Conservation (phyloP, 2,113 vertebrate species). For the Gnathonemus longibarbis region DNA sequence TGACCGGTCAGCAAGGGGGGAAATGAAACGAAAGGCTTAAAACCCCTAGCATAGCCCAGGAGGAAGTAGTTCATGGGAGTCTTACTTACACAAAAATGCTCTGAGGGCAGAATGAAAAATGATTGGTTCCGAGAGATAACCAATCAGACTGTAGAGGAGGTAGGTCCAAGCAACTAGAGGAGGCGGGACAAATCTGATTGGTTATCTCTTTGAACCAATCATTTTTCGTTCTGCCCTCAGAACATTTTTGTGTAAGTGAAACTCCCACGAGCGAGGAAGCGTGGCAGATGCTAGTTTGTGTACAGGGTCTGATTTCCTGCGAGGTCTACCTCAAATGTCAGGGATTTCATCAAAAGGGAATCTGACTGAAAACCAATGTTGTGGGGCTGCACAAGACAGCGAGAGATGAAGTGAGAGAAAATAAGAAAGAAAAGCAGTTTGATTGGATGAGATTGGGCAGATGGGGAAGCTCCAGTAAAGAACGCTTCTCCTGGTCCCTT, state of each 20-base stretch:
- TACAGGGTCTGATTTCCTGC: background rate
- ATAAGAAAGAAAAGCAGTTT: background rate
- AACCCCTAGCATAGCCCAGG: background rate
- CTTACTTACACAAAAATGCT: too few relatives aligned
- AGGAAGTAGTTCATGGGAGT: background rate
- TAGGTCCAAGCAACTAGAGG: too few relatives aligned
- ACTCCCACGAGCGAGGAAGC: background rate
- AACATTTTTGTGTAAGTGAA: background rate
- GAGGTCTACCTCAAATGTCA: conserved; percentile 6
- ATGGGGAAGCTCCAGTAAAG: background rate
- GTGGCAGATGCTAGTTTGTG: background rate
- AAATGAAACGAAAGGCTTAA: background rate
- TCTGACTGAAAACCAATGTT: background rate
- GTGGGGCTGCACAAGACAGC: background rate
- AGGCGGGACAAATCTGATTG: too few relatives aligned
- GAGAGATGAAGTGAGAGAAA: background rate
- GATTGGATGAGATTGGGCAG: background rate
- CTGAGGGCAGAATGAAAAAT: background rate
- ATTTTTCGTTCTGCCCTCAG: background rate
- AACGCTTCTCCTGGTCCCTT: background rate
- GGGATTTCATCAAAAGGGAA: background rate
- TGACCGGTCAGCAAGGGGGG: background rate
- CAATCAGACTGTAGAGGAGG: background rate
- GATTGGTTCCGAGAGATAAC: background rate
- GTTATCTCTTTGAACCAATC: too few relatives aligned